Evolutionary conservation across 2,113 vertebrate genomes (phyloP).

Genomic region (Pleuronectes platessa): DNA sequence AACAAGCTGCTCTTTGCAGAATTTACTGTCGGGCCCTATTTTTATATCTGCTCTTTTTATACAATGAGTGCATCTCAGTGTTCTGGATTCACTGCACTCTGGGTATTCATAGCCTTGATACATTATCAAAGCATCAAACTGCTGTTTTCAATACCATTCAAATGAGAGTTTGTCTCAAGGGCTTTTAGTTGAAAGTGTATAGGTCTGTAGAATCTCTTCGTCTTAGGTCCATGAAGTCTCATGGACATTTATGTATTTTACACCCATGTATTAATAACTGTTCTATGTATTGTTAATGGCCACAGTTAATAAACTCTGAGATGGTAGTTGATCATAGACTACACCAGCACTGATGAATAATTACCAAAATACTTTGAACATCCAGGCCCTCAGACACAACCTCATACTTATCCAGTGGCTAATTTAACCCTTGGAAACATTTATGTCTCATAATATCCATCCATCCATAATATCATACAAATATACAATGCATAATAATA

Average conservation of each 20-base stretch:
- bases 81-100: constrained; percentile 1
- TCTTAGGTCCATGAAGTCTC: not conserved
- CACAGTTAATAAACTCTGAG: too few relatives aligned
- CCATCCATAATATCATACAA: too few relatives aligned
- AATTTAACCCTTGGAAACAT: not conserved
- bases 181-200: constrained; percentile 23
- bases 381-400: not conserved
- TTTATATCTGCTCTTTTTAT: not conserved
- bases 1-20: not conserved
- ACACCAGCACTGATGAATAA: not conserved
- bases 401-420: not conserved
- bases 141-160: not conserved
- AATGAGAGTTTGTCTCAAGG: constrained; percentile 17
- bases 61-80: not conserved
- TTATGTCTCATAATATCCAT: not conserved
- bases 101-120: not conserved
- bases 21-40: not conserved
- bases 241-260: too few relatives aligned
- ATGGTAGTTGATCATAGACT: too few relatives aligned
- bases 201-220: constrained; percentile 32
- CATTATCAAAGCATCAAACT: constrained; percentile 7
- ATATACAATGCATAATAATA: too few relatives aligned
- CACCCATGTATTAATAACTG: too few relatives aligned
- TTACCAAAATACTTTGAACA: not conserved
- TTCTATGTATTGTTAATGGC: too few relatives aligned